Evolutionary conservation across 2,888 invertebrate genomes (phyloP), one percentile per base, ranked within the genome.

Genomic region (Thymelicus acteon): DNA sequence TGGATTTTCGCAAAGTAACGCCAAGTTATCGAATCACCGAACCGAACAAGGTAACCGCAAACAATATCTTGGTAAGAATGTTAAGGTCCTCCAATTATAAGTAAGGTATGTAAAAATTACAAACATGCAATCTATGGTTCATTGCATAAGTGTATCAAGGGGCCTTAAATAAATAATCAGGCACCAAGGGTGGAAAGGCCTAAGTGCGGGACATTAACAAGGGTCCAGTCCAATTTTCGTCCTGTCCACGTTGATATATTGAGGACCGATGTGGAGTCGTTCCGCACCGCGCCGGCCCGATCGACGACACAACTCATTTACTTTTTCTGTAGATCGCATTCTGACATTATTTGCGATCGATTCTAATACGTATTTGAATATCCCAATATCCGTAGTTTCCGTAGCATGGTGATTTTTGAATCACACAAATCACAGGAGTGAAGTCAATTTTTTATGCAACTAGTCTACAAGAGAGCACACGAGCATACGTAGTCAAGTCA

Each of bases 171-270:
- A 80, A 78, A 92, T 92, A 93, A 91, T 91, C 89, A 90, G 86
- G 85, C 88, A 90, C 87, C n/a, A 87, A 86, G 87, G 85, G 85
- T 85, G 87, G 86, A 87, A 86, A 87, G 88, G 85, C 86, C 90
- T 91, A 92, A 92, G 91, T 90, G 88, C 87, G 76, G 78, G 77
- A 92, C 92, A 92, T 93, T 93, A 93, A 93, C 92, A 92, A 91
- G 92, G 93, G 92, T 92, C 90, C 90, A 87, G 90, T 91, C 92
- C 92, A 93, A 93, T 93, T 93, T 93, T 92, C 91, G 88, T 90
- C 87, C 92, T 92, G 93, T 93, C 93, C 87, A 83, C 88, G 85
- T 90, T 93, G 93, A 93, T 93, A 91, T 93, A 93, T 93, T 88
- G 92, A 88, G 86, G 91, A 85, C 82, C 88, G 83, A 86, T 83